A percentile compares a stretch with the other conserved stretches of the same genome.
These are phyloP conservation scores for Cygnus atratus DNA, from an alignment of 2,113 vertebrate genomes.

Conservation along the genomic window DNA sequence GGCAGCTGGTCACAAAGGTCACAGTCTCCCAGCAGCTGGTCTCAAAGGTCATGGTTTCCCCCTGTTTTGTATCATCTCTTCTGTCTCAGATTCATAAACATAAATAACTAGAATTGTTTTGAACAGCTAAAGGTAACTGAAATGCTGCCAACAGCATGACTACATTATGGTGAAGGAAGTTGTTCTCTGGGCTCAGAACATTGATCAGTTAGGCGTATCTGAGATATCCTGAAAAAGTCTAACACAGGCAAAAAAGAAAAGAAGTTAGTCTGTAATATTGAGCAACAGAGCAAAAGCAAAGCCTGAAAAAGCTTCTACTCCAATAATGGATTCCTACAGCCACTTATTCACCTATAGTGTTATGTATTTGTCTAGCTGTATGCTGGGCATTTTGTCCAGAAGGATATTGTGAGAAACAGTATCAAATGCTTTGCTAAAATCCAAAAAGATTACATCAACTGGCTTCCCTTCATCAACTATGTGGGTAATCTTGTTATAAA, in stretches of 20 bases:
- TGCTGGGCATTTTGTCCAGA: no score
- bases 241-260: not conserved
- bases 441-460: no score
- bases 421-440: no score
- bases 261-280: rapidly evolving
- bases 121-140: not conserved
- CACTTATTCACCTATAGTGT: no score
- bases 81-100: not conserved
- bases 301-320: not conserved
- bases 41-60: not conserved
- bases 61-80: not conserved
- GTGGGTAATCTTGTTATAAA: no score
- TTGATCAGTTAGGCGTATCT: not conserved
- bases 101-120: not conserved
- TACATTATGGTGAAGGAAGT: not conserved
- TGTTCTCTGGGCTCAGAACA: not conserved
- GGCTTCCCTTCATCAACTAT: no score
- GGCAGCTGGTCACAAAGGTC: not conserved
- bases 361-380: no score
- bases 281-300: not conserved
- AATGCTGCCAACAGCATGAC: not conserved
- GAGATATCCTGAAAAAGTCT: not conserved
- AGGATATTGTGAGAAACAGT: no score
- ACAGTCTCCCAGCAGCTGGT: not conserved
- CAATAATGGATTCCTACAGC: not conserved